Evolutionary conservation across 2,797 vertebrate genomes (phyloP), one percentile per base, ranked within the genome.

Genomic region (Coendou prehensilis): DNA sequence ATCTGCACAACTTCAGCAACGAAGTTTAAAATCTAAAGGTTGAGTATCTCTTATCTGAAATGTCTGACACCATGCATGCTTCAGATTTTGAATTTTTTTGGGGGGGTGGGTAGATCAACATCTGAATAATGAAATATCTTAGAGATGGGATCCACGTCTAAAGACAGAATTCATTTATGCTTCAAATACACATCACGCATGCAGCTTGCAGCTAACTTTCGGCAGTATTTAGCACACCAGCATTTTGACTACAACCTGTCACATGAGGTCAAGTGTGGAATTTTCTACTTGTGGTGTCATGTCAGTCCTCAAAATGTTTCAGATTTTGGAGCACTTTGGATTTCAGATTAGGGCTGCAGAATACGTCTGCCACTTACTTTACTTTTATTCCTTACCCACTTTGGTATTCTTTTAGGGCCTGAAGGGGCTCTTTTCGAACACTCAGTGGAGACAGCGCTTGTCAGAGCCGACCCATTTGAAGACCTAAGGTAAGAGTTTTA

Each of bases 371-470:
- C 15, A n/a, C 52, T 73, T 22, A 13, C 63, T 57, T 71, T 28
- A 37, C 52, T 64, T 71, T 59, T 84, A 61, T 95, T 13, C 22
- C 56, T 82, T 54, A 92, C 91, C 18, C n/a, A 2, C 54, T 96
- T 71, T 87, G 92, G 47, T 2, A 90, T 92, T 92, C 83, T 89
- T 97, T 26, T 95, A 99, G 99, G 99, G 4, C 98, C 98, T 41
- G 98, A 98, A 98, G 99, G 99, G 41, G 99, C 98, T 91, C 97
- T 99, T 96, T 99, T 99, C 98, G 99, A 99, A 98, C 99, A 99
- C 94, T 99, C 99, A 20, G 99, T 99, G 95, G 99, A 99, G 98
- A 99, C 99, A 4, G 99, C 99, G 0, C 97, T 99, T 80, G 97
- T 99, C 87, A 99, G 97, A 97, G 99, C 99, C 0, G 99, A 99